These are phyloP conservation scores for Emys orbicularis DNA, from an alignment of 2,797 vertebrate genomes.

Conservation along the genomic window DNA sequence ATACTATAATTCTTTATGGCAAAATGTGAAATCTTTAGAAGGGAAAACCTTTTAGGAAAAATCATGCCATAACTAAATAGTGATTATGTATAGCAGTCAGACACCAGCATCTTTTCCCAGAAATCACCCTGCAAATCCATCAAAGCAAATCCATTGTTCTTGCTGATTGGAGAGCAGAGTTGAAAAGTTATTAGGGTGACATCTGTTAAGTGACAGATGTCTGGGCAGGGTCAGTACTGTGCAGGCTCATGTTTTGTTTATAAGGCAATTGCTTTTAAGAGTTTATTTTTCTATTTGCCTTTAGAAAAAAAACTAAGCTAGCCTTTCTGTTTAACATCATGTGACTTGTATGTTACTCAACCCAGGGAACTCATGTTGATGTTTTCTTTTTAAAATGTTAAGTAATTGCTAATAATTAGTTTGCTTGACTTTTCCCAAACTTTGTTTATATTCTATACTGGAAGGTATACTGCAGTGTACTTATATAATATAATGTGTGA, in stretches of 20 bases:
- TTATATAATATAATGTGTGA: background rate
- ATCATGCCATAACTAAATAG: background rate
- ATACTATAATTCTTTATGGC: background rate
- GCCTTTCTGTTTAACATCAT: background rate
- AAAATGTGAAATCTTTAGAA: background rate
- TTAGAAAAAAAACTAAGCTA: background rate
- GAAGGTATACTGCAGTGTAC: background rate
- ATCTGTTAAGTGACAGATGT: conserved; percentile 55
- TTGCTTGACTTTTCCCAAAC: background rate
- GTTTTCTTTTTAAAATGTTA: background rate
- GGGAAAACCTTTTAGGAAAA: background rate
- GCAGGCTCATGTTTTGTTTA: conserved; percentile 40
- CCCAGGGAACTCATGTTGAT: background rate
- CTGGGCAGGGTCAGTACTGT: conserved; percentile 6
- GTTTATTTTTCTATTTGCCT: background rate
- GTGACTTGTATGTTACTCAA: background rate
- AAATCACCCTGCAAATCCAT: background rate
- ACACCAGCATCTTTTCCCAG: background rate
- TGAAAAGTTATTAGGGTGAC: conserved; percentile 24
- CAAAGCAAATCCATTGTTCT: conserved; percentile 10
- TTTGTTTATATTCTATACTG: conserved; percentile 40
- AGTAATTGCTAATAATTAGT: background rate
- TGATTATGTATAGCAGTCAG: background rate
- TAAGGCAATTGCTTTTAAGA: background rate
- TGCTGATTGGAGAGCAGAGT: background rate